Conservation (phyloP, 1,140 invertebrate genomes). For the Lamellibrachia luymesi region DNA sequence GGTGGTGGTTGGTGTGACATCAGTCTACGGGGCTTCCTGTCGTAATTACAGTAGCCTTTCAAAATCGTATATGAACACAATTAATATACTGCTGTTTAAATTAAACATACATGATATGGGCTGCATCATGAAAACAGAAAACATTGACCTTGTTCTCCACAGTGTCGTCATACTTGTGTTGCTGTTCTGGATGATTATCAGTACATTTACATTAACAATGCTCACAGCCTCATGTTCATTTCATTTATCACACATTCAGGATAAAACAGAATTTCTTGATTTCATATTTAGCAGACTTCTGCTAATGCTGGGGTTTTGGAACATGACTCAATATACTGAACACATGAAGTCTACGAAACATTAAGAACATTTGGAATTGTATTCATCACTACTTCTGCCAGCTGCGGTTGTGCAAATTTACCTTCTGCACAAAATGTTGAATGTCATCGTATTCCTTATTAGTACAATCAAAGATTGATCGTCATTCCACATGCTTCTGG, state of each 20-base stretch:
- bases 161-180: neutral
- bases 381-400: too few relatives aligned
- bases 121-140: neutral
- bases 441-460: too few relatives aligned
- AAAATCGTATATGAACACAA: neutral
- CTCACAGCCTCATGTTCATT: neutral
- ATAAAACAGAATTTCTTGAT: too few relatives aligned
- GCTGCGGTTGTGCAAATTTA: too few relatives aligned
- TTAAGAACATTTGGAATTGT: neutral
- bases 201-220: neutral
- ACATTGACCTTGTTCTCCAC: neutral
- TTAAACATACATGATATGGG: neutral
- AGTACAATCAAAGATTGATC: too few relatives aligned
- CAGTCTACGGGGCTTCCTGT: neutral
- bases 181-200: neutral
- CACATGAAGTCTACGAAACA: neutral
- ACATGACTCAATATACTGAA: neutral
- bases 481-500: too few relatives aligned
- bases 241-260: too few relatives aligned
- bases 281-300: neutral
- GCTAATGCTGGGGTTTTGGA: neutral
- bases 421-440: too few relatives aligned
- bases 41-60: neutral
- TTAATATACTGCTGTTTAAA: neutral
- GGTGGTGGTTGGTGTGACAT: neutral